phyloP scores from a whole-genome alignment of 2,888 invertebrate genomes.

The Caenorhabditis sp. region DNA sequence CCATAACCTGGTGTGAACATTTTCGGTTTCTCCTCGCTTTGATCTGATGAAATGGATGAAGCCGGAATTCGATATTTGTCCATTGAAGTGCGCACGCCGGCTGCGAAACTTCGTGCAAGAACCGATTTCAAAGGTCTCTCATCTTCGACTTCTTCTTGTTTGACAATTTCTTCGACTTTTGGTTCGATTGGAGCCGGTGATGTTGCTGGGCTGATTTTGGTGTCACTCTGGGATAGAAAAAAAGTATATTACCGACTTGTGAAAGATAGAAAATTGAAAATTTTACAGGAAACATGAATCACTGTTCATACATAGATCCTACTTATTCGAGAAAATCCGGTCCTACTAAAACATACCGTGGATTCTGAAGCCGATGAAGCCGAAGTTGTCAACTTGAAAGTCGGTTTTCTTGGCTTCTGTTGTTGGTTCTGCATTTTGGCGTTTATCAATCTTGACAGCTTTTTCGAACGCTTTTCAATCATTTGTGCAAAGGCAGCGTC shows the following conservation, averaged over 20 bases:
- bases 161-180: neutral
- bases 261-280: neutral
- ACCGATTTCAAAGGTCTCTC: neutral
- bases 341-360: neutral
- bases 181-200: neutral
- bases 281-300: neutral
- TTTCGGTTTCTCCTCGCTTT: neutral
- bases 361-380: neutral
- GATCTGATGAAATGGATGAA: neutral
- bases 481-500: slow-evolving; percentile 24
- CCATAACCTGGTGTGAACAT: neutral
- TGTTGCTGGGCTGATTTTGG: too few species aligned
- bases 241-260: neutral
- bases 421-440: slow-evolving; percentile 11
- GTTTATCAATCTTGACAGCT: slow-evolving; percentile 17
- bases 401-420: slow-evolving; percentile 25
- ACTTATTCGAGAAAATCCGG: too few species aligned
- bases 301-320: too few species aligned
- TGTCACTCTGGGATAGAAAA: too few species aligned
- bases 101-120: neutral
- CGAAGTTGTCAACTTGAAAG: neutral
- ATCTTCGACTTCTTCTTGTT: neutral
- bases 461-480: slow-evolving; percentile 24
- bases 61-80: neutral
- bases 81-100: neutral